Base-by-base conservation (phyloP, 2,797 vertebrate species). In the Diglossa cyanea region DNA sequence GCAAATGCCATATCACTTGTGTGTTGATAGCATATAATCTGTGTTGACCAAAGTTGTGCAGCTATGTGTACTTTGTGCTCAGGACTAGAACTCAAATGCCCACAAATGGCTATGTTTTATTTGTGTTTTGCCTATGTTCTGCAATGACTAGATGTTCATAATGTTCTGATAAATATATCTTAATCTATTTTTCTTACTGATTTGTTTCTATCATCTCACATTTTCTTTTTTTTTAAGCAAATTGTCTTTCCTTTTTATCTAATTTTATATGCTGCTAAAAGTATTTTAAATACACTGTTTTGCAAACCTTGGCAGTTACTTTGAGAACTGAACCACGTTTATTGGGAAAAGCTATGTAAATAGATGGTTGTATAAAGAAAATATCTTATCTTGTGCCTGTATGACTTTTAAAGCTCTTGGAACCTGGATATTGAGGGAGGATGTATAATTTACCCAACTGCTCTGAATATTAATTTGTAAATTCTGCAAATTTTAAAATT, bases 201-300 rank as follows among this genome's bases (percentile, higher is more conserved):
- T 94, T 97, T 96, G 73, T 97, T 97, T 97, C 93, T 97, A 66
- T 95, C 87, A 95, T 88, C 94, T 96, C 95, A 96, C 91, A 20
- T n/a, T 97, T 98, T 97, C 70, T 76, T 97, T 97, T 97, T 35
- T 96, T 97, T 86, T 35, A 96, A 95, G 94, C 93, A 96, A 94
- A 87, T 96, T 96, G 86, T 97, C 81, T 93, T 98, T 97, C 80
- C 89, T 96, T 97, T 97, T 96, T 95, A 95, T 95, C 97, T 98
- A 95, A 97, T 97, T 98, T 97, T 97, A 97, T 98, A 97, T 98
- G 98, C 98, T 98, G 98, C 98, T 98, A 98, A 97, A 95, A 97
- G 96, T 97, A 95, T 98, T 98, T 98, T 98, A 97, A 97, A 97
- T 97, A 97, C 71, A 96, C 85, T 94, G 94, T 97, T 97, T 94